Conservation (phyloP, 2,888 invertebrate genomes). For the Lepetodrilus schrolli region DNA sequence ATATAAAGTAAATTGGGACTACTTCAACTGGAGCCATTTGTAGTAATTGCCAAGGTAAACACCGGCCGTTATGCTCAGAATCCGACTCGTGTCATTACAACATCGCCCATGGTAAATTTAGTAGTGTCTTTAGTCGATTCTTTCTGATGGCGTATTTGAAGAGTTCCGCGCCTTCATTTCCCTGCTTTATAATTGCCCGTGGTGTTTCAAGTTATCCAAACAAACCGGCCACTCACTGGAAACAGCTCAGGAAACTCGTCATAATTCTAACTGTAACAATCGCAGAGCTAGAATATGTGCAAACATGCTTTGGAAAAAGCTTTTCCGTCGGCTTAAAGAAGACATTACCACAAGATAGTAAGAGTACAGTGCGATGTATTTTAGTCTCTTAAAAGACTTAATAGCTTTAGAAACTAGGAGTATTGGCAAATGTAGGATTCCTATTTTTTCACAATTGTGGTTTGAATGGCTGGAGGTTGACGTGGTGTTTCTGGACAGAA, state of each 20-base stretch:
- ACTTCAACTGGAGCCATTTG: slow-evolving; percentile 30
- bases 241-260: slow-evolving; percentile 28
- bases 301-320: slow-evolving; percentile 17
- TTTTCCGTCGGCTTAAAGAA: slow-evolving; percentile 19
- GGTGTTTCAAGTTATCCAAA: slow-evolving; percentile 23
- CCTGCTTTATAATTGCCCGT: slow-evolving; percentile 28
- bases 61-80: slow-evolving; percentile 23
- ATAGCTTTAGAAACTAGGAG: slow-evolving; percentile 24
- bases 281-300: slow-evolving; percentile 21
- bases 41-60: slow-evolving; percentile 29
- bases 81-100: slow-evolving; percentile 20
- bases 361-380: slow-evolving; percentile 5
- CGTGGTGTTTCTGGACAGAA: not conserved
- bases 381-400: slow-evolving; percentile 20
- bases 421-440: slow-evolving; percentile 21
- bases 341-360: slow-evolving; percentile 14
- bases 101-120: slow-evolving; percentile 20
- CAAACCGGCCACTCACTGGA: slow-evolving; percentile 24
- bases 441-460: slow-evolving; percentile 13
- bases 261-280: slow-evolving; percentile 26
- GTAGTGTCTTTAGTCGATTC: slow-evolving; percentile 28
- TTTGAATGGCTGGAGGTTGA: slow-evolving; percentile 12
- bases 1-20: slow-evolving; percentile 25
- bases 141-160: slow-evolving; percentile 24
- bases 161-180: slow-evolving; percentile 20